Conservation (phyloP, 2,888 invertebrate genomes). For the Zonitis immaculata region DNA sequence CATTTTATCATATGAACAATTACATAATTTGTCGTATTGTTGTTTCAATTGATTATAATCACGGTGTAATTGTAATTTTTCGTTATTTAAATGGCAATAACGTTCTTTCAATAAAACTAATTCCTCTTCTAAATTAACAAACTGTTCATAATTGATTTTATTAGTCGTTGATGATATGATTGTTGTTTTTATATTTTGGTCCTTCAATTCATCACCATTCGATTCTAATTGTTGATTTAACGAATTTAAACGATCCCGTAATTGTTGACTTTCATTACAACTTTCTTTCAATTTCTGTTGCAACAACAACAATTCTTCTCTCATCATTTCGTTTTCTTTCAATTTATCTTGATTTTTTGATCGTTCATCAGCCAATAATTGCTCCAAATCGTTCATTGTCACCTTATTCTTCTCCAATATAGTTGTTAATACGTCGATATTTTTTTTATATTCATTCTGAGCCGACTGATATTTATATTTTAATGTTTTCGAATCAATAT, state of each 20-base stretch:
- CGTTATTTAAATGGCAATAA: slow-evolving; percentile 61
- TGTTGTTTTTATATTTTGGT: slow-evolving; percentile 40
- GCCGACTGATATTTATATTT: slow-evolving; percentile 46
- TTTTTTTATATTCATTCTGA: slow-evolving; percentile 41
- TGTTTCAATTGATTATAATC: slow-evolving; percentile 58
- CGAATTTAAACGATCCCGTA: slow-evolving; percentile 43
- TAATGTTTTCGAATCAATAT: slow-evolving; percentile 44
- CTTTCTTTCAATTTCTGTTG: slow-evolving; percentile 50
- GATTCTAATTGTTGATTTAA: slow-evolving; percentile 39
- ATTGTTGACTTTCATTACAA: slow-evolving; percentile 50
- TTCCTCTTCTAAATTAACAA: slow-evolving; percentile 67
- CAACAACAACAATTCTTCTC: slow-evolving; percentile 38
- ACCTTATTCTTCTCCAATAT: slow-evolving; percentile 35
- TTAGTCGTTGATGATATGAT: slow-evolving; percentile 35
- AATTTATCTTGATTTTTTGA: slow-evolving; percentile 29
- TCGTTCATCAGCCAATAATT: slow-evolving; percentile 34
- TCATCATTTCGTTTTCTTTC: slow-evolving; percentile 36
- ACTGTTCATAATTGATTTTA: slow-evolving; percentile 47
- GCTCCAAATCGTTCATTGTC: slow-evolving; percentile 38
- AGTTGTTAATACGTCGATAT: slow-evolving; percentile 41
- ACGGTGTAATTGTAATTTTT: slow-evolving; percentile 57
- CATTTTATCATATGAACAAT: slow-evolving; percentile 57
- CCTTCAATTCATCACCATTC: slow-evolving; percentile 32
- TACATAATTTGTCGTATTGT: slow-evolving; percentile 56
- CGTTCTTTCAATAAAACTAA: slow-evolving; percentile 68